Evolutionary conservation across 1,140 invertebrate species (phyloP).

Genomic region (Cephus cinctus): DNA sequence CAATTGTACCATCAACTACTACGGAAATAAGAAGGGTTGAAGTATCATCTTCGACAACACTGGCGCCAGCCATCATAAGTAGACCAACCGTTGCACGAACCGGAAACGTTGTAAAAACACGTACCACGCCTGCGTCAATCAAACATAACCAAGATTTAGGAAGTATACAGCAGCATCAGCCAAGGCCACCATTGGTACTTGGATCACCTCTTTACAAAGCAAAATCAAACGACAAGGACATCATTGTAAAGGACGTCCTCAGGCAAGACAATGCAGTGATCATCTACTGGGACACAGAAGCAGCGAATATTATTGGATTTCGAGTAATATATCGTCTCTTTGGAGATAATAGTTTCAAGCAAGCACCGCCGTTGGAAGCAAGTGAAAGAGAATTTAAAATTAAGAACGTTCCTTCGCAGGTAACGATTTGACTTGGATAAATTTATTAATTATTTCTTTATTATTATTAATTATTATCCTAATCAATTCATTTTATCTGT

Average conservation of each 20-base stretch:
- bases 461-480: conserved; percentile 12
- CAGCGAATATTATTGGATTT: conserved; percentile 81
- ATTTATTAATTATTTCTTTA: conserved; percentile 8
- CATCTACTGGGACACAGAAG: conserved; percentile 88
- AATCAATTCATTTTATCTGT: conserved; percentile 14
- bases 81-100: conserved; percentile 46
- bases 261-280: conserved; percentile 84
- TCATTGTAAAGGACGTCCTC: conserved; percentile 81
- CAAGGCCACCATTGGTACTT: conserved; percentile 69
- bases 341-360: conserved; percentile 85
- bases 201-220: conserved; percentile 65
- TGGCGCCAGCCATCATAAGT: conserved; percentile 28
- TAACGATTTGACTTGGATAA: conserved; percentile 41
- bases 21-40: conserved; percentile 27
- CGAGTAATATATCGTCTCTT: conserved; percentile 87
- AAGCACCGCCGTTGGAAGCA: conserved; percentile 82
- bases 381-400: conserved; percentile 89
- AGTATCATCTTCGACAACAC: conserved; percentile 30
- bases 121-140: conserved; percentile 42
- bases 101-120: conserved; percentile 50
- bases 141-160: conserved; percentile 40
- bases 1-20: conserved; percentile 25
- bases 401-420: conserved; percentile 86
- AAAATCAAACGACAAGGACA: conserved; percentile 69
- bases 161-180: conserved; percentile 47